Conservation (phyloP, 2,888 invertebrate species). For the Xestia xanthographa region DNA sequence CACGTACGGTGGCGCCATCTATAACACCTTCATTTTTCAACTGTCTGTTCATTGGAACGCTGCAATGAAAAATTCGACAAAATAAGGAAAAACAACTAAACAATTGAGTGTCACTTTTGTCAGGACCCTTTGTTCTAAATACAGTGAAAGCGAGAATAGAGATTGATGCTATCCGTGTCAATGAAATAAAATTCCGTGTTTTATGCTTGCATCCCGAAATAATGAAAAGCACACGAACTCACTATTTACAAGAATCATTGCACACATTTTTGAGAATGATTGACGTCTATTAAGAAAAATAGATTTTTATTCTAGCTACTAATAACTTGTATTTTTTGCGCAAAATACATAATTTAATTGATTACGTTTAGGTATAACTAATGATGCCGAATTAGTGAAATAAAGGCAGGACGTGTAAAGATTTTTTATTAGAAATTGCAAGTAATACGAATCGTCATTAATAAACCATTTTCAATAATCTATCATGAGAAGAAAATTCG, state of each 20-base stretch:
- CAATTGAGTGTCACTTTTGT: slow-evolving; percentile 48
- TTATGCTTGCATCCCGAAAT: background rate
- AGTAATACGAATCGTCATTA: background rate
- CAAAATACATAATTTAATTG: background rate
- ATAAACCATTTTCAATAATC: slow-evolving; percentile 17
- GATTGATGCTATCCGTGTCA: slow-evolving; percentile 3
- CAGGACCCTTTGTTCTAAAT: slow-evolving; percentile 46
- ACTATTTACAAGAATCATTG: background rate
- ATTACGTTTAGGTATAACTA: background rate
- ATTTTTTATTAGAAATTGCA: background rate
- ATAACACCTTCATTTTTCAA: slow-evolving; percentile 72
- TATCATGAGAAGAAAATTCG: background rate
- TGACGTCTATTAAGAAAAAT: background rate
- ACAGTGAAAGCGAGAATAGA: slow-evolving; percentile 3
- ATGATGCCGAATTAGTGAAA: background rate
- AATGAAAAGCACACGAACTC: background rate
- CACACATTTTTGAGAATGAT: background rate
- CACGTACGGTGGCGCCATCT: slow-evolving; percentile 52
- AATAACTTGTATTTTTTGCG: background rate
- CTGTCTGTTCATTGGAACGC: slow-evolving; percentile 59
- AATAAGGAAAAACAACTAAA: slow-evolving; percentile 57
- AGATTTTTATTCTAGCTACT: background rate
- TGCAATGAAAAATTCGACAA: slow-evolving; percentile 63
- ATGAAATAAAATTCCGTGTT: background rate
- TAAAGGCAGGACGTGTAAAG: background rate